Conservation (phyloP, 2,888 invertebrate genomes). For the Cabera pusaria region DNA sequence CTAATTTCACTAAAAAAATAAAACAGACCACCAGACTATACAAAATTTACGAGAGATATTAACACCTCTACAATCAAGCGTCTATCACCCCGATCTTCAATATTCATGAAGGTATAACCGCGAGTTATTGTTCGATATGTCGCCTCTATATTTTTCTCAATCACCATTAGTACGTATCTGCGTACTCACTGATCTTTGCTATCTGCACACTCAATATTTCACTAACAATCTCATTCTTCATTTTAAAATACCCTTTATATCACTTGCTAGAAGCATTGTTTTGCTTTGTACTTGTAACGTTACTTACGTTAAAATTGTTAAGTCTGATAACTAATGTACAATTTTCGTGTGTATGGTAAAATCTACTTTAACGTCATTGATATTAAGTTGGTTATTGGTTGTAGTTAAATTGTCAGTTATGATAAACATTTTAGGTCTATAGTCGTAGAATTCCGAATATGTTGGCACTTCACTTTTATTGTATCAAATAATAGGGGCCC, state of each 20-base stretch:
- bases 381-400: slow-evolving; percentile 36
- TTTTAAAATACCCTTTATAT: no score
- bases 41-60: slow-evolving; percentile 61
- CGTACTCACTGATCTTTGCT: slow-evolving; percentile 65
- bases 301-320: no score
- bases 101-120: slow-evolving; percentile 81
- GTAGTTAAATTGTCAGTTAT: slow-evolving; percentile 36
- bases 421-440: slow-evolving; percentile 52
- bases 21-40: slow-evolving; percentile 34
- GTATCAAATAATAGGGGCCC: slow-evolving; percentile 83
- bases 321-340: no score
- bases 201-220: slow-evolving; percentile 57
- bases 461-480: slow-evolving; percentile 83
- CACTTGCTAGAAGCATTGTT: no score
- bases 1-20: slow-evolving; percentile 42
- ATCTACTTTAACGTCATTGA: slow-evolving; percentile 25
- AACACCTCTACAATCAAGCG: slow-evolving; percentile 68
- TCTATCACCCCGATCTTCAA: slow-evolving; percentile 74
- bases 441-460: slow-evolving; percentile 80
- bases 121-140: slow-evolving; percentile 70
- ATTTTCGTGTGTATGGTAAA: no score
- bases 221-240: no score
- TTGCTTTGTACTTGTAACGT: no score
- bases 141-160: slow-evolving; percentile 79
- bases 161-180: slow-evolving; percentile 82